A percentile compares a stretch with the other conserved stretches of the same genome.
These are phyloP conservation scores for Flexamia atlantica DNA, from an alignment of 2,888 invertebrate genomes.

Conservation along the genomic window DNA sequence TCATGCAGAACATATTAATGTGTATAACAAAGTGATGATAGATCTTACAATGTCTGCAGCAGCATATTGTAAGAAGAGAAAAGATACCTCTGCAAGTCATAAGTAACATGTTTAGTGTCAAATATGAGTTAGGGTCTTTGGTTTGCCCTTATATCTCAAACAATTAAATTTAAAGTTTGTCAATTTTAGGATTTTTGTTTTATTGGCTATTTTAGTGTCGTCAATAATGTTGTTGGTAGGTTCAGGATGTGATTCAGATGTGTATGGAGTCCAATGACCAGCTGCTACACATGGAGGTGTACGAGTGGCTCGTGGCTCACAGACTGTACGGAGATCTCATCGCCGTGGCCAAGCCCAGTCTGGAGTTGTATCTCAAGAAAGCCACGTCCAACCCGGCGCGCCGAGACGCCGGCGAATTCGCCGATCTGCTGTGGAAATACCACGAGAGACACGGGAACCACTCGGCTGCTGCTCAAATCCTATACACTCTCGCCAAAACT, in stretches of 20 bases:
- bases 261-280: constrained; percentile 83
- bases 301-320: constrained; percentile 94
- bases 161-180: too few species aligned
- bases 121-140: too few species aligned
- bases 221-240: too few species aligned
- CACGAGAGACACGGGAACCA: constrained; percentile 96
- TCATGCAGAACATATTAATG: too few species aligned
- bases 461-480: constrained; percentile 93
- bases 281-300: constrained; percentile 92
- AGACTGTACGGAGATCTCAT: constrained; percentile 85
- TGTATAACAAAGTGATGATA: too few species aligned
- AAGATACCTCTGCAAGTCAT: too few species aligned
- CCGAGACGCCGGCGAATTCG: constrained; percentile 75
- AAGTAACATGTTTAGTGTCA: too few species aligned
- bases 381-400: constrained; percentile 72
- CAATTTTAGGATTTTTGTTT: too few species aligned
- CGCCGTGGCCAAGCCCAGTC: constrained; percentile 81
- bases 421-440: constrained; percentile 96
- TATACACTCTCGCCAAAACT: constrained; percentile 90
- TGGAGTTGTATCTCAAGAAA: constrained; percentile 87
- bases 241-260: constrained; percentile 75
- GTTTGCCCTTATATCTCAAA: too few species aligned
- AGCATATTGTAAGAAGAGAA: too few species aligned
- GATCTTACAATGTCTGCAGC: too few species aligned
- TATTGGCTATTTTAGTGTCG: too few species aligned